These are phyloP conservation scores for Onychostoma macrolepis DNA, from an alignment of 2,113 vertebrate genomes.

Conservation along the genomic window DNA sequence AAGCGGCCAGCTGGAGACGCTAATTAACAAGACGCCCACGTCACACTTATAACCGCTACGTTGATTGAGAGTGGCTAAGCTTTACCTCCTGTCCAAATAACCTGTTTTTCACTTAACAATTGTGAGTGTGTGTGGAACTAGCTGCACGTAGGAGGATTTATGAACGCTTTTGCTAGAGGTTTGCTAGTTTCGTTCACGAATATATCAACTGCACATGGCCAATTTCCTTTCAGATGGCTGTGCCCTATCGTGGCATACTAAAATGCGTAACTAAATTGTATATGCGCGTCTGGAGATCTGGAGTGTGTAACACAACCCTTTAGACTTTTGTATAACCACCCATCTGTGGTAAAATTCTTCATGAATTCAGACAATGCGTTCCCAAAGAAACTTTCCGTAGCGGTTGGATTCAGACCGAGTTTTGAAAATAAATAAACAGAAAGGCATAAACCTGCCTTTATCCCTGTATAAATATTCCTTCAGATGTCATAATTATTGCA, in stretches of 20 bases:
- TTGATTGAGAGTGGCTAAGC: slow-evolving; percentile 54
- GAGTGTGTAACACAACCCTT: slow-evolving; percentile 18
- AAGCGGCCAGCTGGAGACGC: slow-evolving; percentile 35
- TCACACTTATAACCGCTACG: slow-evolving; percentile 53
- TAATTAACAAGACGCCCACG: slow-evolving; percentile 63
- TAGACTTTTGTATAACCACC: slow-evolving; percentile 20
- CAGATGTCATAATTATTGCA: slow-evolving; percentile 75
- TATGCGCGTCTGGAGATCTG: neutral
- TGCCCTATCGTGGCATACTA: slow-evolving; percentile 9
- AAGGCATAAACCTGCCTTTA: slow-evolving; percentile 76
- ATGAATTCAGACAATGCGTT: slow-evolving; percentile 25
- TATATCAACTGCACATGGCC: slow-evolving; percentile 44
- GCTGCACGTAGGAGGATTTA: slow-evolving; percentile 27
- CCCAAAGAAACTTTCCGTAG: slow-evolving; percentile 35
- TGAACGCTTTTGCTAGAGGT: neutral
- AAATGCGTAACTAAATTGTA: slow-evolving; percentile 1
- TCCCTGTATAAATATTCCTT: slow-evolving; percentile 75
- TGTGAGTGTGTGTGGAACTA: slow-evolving; percentile 36
- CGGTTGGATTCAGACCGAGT: slow-evolving; percentile 35
- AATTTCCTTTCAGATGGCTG: slow-evolving; percentile 21
- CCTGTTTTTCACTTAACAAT: slow-evolving; percentile 44
- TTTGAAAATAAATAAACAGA: slow-evolving; percentile 79
- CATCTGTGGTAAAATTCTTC: slow-evolving; percentile 40
- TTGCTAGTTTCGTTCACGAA: neutral
- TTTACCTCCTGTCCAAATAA: slow-evolving; percentile 58